These are phyloP conservation scores for Carcina quercana DNA, from an alignment of 2,888 invertebrate species.

Conservation along the genomic window DNA sequence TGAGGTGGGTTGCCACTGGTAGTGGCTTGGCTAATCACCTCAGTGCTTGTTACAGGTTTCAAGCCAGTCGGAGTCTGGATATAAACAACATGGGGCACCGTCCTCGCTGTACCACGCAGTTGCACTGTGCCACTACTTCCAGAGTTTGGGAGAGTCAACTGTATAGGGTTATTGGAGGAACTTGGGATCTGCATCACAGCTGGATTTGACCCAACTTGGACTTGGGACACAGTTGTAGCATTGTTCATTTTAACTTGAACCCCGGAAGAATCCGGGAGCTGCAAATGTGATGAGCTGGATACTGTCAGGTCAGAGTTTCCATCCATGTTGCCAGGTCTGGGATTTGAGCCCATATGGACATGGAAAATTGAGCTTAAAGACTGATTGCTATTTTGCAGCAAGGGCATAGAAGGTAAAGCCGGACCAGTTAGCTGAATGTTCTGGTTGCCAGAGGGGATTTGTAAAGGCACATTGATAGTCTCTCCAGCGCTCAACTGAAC, in stretches of 20 bases:
- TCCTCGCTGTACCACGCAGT: slow-evolving; percentile 44
- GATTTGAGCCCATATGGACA: slow-evolving; percentile 62
- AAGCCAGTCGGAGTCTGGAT: slow-evolving; percentile 72
- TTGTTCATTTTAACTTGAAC: slow-evolving; percentile 54
- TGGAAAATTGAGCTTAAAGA: slow-evolving; percentile 59
- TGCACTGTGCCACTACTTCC: slow-evolving; percentile 32
- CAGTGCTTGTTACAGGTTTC: slow-evolving; percentile 61
- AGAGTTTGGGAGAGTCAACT: slow-evolving; percentile 37
- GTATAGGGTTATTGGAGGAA: slow-evolving; percentile 52
- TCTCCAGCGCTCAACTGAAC: slow-evolving; percentile 61
- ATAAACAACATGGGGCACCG: slow-evolving; percentile 75
- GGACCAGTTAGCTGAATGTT: slow-evolving; percentile 52
- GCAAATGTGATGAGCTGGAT: slow-evolving; percentile 48
- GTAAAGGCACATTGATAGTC: slow-evolving; percentile 62
- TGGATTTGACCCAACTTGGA: slow-evolving; percentile 50
- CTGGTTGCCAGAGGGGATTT: slow-evolving; percentile 47
- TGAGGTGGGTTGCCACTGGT: slow-evolving; percentile 67
- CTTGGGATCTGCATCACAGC: slow-evolving; percentile 56
- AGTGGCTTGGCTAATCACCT: slow-evolving; percentile 64
- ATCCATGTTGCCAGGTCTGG: slow-evolving; percentile 45
- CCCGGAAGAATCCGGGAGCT: slow-evolving; percentile 43
- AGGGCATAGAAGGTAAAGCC: slow-evolving; percentile 56
- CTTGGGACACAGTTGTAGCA: slow-evolving; percentile 45
- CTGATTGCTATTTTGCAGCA: slow-evolving; percentile 49
- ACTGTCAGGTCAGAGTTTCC: slow-evolving; percentile 46